These are phyloP conservation scores for Caerostris extrusa DNA, from an alignment of 1,140 invertebrate genomes.

Conservation along the genomic window DNA sequence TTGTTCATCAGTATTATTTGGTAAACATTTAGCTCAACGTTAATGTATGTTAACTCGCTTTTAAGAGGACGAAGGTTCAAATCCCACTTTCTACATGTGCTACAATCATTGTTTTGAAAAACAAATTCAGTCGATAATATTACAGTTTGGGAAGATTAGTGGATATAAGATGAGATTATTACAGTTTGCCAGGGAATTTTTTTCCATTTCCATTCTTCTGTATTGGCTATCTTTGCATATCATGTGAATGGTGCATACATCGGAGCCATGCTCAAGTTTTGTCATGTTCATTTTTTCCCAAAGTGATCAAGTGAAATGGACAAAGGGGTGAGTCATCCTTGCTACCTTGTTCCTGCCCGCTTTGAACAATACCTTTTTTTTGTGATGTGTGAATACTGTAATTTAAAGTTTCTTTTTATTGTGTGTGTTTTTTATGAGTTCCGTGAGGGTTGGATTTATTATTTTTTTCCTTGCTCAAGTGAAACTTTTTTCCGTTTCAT, in stretches of 20 bases:
- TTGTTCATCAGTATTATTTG: no score
- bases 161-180: no score
- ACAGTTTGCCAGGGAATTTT: no score
- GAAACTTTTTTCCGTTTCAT: no score
- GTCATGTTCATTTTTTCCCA: neutral
- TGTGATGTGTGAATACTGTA: conserved; percentile 24
- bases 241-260: neutral
- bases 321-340: neutral
- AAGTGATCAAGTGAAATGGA: neutral
- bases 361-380: neutral
- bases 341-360: neutral
- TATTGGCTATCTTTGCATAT: neutral
- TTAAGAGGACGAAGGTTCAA: no score
- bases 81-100: no score
- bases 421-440: neutral
- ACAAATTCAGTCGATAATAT: no score
- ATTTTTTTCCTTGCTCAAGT: no score
- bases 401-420: neutral
- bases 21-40: no score
- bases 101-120: no score
- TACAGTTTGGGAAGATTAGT: no score
- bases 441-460: neutral
- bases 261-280: neutral
- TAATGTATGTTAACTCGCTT: no score
- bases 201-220: conserved; percentile 19